These are phyloP conservation scores for Cheilosia vulpina DNA, from an alignment of 2,888 invertebrate genomes.

Conservation along the genomic window DNA sequence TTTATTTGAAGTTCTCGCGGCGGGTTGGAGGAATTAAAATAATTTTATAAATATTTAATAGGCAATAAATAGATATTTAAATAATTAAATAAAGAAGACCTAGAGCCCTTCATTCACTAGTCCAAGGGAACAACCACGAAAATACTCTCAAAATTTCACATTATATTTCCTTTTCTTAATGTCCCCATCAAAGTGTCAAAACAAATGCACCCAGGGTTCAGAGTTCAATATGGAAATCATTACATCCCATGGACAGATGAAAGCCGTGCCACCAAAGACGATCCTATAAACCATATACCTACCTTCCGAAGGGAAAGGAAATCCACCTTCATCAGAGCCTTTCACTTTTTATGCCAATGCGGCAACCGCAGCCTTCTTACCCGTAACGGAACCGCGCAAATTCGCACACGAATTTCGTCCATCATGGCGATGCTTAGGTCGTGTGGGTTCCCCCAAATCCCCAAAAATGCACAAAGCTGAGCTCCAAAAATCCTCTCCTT, in stretches of 20 bases:
- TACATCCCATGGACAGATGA: conserved; percentile 15
- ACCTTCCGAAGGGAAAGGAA: conserved; percentile 48
- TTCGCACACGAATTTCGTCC: conserved; percentile 68
- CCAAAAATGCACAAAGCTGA: conserved; percentile 50
- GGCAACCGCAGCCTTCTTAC: background rate
- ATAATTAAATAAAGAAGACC: too few species aligned
- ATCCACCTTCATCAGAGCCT: conserved; percentile 61
- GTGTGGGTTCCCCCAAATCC: conserved; percentile 65
- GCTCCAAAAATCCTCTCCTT: conserved; percentile 6
- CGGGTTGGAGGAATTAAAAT: too few species aligned
- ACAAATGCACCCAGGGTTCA: conserved; percentile 45
- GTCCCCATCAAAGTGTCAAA: conserved; percentile 53
- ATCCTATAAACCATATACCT: background rate
- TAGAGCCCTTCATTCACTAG: too few species aligned
- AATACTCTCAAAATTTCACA: background rate
- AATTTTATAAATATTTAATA: too few species aligned
- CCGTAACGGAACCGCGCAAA: conserved; percentile 40
- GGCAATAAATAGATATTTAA: too few species aligned
- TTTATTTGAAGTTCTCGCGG: too few species aligned
- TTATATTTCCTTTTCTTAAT: background rate
- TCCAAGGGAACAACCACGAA: too few species aligned
- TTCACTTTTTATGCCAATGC: conserved; percentile 59
- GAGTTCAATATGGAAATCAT: conserved; percentile 59
- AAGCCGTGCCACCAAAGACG: conserved; percentile 6
- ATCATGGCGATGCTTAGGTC: conserved; percentile 38